Evolutionary conservation across 2,888 invertebrate species (phyloP).

Genomic region (Lasioglossum morio): DNA sequence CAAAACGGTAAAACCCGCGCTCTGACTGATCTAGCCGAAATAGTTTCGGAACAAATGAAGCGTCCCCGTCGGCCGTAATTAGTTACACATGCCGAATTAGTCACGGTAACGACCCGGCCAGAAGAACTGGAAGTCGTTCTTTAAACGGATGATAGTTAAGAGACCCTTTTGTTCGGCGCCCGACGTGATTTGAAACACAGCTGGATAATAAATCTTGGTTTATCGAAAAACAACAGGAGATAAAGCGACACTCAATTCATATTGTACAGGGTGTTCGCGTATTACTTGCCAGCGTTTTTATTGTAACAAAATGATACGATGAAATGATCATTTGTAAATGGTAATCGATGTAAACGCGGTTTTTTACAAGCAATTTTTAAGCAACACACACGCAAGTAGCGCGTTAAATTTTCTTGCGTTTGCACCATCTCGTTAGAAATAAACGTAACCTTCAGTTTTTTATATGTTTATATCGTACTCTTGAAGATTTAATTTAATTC

Average conservation of each 20-base stretch:
- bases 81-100: slow-evolving; percentile 48
- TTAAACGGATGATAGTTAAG: neutral
- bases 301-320: too few species aligned
- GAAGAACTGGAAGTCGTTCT: neutral
- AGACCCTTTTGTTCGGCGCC: neutral
- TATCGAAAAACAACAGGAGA: neutral
- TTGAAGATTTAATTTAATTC: too few species aligned
- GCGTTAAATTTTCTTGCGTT: too few species aligned
- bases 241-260: neutral
- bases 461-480: too few species aligned
- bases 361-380: too few species aligned
- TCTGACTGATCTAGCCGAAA: slow-evolving; percentile 33
- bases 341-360: too few species aligned
- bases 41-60: neutral
- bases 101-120: neutral
- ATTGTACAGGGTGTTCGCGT: neutral
- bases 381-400: too few species aligned
- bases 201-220: neutral
- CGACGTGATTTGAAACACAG: neutral
- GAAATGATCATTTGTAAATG: too few species aligned
- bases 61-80: slow-evolving; percentile 25
- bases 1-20: neutral
- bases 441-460: too few species aligned
- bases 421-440: too few species aligned
- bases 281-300: too few species aligned